These are phyloP conservation scores for Andricus quercusramuli DNA, from an alignment of 2,888 invertebrate species.

Conservation along the genomic window DNA sequence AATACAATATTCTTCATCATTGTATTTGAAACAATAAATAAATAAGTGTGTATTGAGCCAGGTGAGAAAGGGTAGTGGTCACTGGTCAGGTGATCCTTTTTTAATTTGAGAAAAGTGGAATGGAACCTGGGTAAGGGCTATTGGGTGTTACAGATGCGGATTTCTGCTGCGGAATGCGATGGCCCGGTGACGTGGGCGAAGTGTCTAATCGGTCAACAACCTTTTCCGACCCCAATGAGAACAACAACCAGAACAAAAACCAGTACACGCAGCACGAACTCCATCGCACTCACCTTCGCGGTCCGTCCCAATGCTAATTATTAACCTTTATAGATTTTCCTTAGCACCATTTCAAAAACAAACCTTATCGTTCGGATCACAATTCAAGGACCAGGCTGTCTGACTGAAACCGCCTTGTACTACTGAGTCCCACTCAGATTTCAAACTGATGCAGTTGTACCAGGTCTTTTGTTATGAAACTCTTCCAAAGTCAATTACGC, in stretches of 20 bases:
- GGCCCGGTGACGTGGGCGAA: slow-evolving; percentile 86
- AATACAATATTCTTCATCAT: background rate
- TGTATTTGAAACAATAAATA: background rate
- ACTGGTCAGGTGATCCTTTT: slow-evolving; percentile 17
- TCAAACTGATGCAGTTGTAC: background rate
- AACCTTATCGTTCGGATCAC: slow-evolving; percentile 24
- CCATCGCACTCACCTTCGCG: slow-evolving; percentile 78
- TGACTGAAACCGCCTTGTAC: slow-evolving; percentile 50
- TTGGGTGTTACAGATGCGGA: slow-evolving; percentile 90
- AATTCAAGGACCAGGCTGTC: slow-evolving; percentile 48
- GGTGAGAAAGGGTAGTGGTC: slow-evolving; percentile 12
- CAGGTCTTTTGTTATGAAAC: background rate
- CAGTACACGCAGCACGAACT: slow-evolving; percentile 77
- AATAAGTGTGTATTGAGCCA: background rate
- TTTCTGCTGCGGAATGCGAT: slow-evolving; percentile 92
- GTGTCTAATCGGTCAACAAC: slow-evolving; percentile 74
- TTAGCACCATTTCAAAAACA: slow-evolving; percentile 47
- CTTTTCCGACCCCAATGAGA: slow-evolving; percentile 71
- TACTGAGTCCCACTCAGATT: slow-evolving; percentile 29
- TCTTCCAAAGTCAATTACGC: too few relatives aligned
- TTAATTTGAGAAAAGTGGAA: slow-evolving; percentile 47
- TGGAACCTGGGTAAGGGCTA: slow-evolving; percentile 68
- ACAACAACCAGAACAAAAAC: slow-evolving; percentile 76
- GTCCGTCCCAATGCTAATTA: slow-evolving; percentile 73
- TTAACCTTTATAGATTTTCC: slow-evolving; percentile 62